These are phyloP conservation scores for Lates japonicus DNA, from an alignment of 2,797 vertebrate genomes.

Conservation along the genomic window DNA sequence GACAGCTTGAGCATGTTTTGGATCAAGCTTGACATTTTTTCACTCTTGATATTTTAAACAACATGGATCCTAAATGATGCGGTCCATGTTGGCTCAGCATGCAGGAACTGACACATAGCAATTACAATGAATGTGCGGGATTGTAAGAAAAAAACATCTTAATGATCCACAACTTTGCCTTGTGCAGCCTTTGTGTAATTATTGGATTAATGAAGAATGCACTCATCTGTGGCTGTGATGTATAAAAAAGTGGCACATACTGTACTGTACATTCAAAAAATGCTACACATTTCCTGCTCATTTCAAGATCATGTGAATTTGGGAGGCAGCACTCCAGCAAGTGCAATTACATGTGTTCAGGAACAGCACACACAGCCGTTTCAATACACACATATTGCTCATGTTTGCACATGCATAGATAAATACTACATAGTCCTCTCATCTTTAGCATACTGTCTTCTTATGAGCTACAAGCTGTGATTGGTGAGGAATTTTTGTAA, in stretches of 20 bases:
- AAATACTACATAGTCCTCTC: neutral
- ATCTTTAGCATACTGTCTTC: neutral
- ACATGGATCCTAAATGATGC: constrained; percentile 62
- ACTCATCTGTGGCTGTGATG: constrained; percentile 81
- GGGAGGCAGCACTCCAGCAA: constrained; percentile 72
- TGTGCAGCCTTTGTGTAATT: constrained; percentile 80
- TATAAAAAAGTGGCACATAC: constrained; percentile 64
- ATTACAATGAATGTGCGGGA: constrained; percentile 55
- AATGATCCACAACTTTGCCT: constrained; percentile 78
- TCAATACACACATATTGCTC: constrained; percentile 23
- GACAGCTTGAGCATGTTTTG: constrained; percentile 63
- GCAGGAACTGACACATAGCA: constrained; percentile 60
- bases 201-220: constrained; percentile 73
- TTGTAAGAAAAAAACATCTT: constrained; percentile 46
- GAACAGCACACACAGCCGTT: constrained; percentile 14
- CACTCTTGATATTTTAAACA: constrained; percentile 59
- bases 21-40: constrained; percentile 68
- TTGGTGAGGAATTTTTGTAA: constrained; percentile 86
- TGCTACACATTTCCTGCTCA: constrained; percentile 64
- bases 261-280: constrained; percentile 72
- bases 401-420: constrained; percentile 18
- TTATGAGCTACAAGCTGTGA: constrained; percentile 71
- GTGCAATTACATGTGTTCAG: constrained; percentile 83
- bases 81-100: constrained; percentile 49
- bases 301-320: constrained; percentile 78